Evolutionary conservation across 2,797 vertebrate genomes (phyloP), one percentile per base, ranked within the genome.

Genomic region (Channallabes apus): DNA sequence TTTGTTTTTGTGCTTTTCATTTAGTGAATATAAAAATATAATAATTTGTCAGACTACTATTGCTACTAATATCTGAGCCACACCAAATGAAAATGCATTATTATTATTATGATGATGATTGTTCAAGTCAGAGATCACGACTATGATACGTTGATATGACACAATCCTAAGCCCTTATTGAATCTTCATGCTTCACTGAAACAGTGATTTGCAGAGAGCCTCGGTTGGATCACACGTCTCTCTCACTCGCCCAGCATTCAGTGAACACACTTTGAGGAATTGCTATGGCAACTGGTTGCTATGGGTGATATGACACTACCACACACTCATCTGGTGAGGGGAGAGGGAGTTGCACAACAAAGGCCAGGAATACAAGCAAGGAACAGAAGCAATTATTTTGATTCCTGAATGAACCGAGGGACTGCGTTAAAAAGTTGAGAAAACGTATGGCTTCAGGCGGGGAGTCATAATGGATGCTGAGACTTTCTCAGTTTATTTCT

Each of bases 251-350:
- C 78, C 82, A 87, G 91, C 88, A 86, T 90, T 88, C 89, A 81
- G 85, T 82, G 84, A 90, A 89, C 88, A 89, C 89, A 93, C 94
- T 94, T 94, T 93, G 92, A 91, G 91, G 91, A 87, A 95, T 95
- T 91, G 94, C 94, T 94, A 96, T 95, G 94, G 94, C 94, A 95
- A 95, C 94, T 94, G 94, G 95, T 95, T 95, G 93, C 93, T 92
- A 94, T 88, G 89, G 90, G 93, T 93, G 93, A 95, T 93, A 87
- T 93, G 94, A 93, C 92, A 91, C 93, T 91, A 90, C 93, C 88
- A 88, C 93, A 88, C 90, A 89, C 80, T 89, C 87, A 84, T 89
- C 89, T 89, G 88, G 84, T 85, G 76, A 86, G 83, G 84, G 80
- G 85, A 85, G 87, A 90, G 87, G 88, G 89, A 90, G 88, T 87